These are phyloP conservation scores for Hassar affinis DNA, from an alignment of 2,113 vertebrate species.

Conservation along the genomic window DNA sequence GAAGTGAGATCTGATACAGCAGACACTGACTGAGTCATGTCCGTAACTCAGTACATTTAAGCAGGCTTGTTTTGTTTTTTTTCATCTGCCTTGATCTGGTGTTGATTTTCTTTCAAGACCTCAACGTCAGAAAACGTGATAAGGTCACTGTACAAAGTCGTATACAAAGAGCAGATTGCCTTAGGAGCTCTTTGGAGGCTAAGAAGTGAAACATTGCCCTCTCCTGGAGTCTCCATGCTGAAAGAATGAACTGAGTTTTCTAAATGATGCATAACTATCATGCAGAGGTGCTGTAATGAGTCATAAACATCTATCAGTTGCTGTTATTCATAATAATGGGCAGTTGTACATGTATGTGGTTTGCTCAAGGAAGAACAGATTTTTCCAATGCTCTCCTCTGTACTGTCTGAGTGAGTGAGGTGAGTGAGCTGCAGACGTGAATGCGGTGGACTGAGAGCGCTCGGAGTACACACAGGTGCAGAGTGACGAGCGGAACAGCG, in stretches of 20 bases:
- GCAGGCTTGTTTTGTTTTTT: slow-evolving; percentile 6
- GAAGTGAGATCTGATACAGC: slow-evolving; percentile 38
- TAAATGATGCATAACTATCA: background rate
- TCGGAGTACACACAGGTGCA: slow-evolving; percentile 15
- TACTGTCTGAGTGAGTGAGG: background rate
- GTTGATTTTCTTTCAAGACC: slow-evolving; percentile 18
- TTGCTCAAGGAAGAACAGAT: background rate
- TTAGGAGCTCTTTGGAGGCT: background rate
- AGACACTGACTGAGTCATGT: slow-evolving; percentile 43
- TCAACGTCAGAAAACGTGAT: slow-evolving; percentile 16
- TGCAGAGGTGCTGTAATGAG: background rate
- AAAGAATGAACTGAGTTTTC: background rate
- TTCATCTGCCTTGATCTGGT: background rate
- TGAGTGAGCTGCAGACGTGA: background rate
- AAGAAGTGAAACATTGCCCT: slow-evolving; percentile 54
- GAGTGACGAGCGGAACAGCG: slow-evolving; percentile 15
- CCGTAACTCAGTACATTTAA: slow-evolving; percentile 17
- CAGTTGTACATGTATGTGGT: background rate
- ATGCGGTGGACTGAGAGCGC: background rate
- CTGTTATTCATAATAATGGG: background rate
- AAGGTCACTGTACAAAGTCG: background rate
- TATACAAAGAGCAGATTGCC: slow-evolving; percentile 19
- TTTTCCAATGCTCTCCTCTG: background rate
- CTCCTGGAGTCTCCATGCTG: slow-evolving; percentile 43
- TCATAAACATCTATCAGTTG: background rate